Base-by-base conservation (phyloP, 1,140 invertebrate genomes). In the Drosophila athabasca region DNA sequence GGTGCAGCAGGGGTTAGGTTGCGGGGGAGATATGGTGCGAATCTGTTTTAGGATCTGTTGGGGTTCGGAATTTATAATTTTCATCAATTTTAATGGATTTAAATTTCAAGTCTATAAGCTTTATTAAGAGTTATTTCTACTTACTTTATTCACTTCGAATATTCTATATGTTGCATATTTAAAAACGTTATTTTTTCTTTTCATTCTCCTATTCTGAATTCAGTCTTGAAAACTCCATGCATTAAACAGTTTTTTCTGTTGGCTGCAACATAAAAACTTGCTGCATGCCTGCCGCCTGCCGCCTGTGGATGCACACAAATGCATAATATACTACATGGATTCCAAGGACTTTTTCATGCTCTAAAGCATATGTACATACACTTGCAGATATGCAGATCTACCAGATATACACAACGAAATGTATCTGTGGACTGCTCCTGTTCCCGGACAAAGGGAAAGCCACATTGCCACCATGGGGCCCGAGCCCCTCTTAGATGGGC, bases 281-380 rank as follows among this genome's bases (percentile, higher is more conserved):
- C 26, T 64, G 22, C 26, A 13, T 13, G 41, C 24, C 24, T 4
- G 24, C 50, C 29, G 41, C 24, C 24, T 4, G 24, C 50, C 29
- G 54, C 52, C 58, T 46, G 35, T 46, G 70, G 51, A 73, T 59
- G 43, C 52, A 45, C 22, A 43, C 44, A 41, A 48, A 59, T 60
- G 35, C 26, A 49, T 31, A 19, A 26, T 55, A 45, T 53, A 43
- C 26, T 44, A 19, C 17, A 19, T 19, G 19, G 39, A 19, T 19
- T 66, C 43, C 71, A 75, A 75, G 71, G 71, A 75, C 71, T 75
- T 55, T 15, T 26, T 24, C 29, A 57, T n/a, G 19, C 35, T 57
- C 9, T 3, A n/a, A 8, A 66, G 64, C 61, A 44, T 51, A 29
- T 35, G 17, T 11, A 31, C 22, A 54, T 62, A 35, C 54, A 59